Evolutionary conservation across 2,113 vertebrate species (phyloP).

Genomic region (Xenus cinereus): DNA sequence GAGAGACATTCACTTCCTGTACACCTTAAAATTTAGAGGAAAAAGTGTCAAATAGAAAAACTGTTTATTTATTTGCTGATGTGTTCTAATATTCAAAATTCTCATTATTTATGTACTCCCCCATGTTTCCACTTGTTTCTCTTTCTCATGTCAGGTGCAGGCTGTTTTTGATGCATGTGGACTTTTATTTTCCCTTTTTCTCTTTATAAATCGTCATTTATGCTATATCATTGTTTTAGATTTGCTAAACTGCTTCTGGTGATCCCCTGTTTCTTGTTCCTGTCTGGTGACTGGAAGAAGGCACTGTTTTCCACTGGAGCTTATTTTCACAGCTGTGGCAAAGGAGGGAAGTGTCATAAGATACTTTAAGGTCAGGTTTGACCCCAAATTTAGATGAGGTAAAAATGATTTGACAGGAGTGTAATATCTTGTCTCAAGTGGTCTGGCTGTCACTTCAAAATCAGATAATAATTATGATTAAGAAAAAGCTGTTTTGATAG

Average conservation of each 20-base stretch:
- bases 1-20: neutral
- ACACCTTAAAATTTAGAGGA: neutral
- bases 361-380: conserved; percentile 47
- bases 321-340: conserved; percentile 65
- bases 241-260: neutral
- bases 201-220: neutral
- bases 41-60: neutral
- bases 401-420: conserved; percentile 1
- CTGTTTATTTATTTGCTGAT: neutral
- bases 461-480: neutral
- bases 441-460: neutral
- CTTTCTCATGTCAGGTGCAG: neutral
- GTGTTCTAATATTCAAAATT: neutral
- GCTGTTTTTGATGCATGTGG: neutral
- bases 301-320: neutral
- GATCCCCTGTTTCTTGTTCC: neutral
- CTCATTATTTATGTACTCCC: neutral
- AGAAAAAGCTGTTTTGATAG: neutral
- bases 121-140: neutral
- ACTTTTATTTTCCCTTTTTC: neutral
- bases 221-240: neutral
- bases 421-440: neutral
- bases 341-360: conserved; percentile 25
- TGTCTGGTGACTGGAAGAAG: conserved; percentile 4
- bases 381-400: conserved; percentile 42